A percentile compares a stretch with the other conserved stretches of the same genome.
Evolutionary conservation across 2,113 vertebrate species (phyloP).

Genomic region (Leptocoma aspasia): DNA sequence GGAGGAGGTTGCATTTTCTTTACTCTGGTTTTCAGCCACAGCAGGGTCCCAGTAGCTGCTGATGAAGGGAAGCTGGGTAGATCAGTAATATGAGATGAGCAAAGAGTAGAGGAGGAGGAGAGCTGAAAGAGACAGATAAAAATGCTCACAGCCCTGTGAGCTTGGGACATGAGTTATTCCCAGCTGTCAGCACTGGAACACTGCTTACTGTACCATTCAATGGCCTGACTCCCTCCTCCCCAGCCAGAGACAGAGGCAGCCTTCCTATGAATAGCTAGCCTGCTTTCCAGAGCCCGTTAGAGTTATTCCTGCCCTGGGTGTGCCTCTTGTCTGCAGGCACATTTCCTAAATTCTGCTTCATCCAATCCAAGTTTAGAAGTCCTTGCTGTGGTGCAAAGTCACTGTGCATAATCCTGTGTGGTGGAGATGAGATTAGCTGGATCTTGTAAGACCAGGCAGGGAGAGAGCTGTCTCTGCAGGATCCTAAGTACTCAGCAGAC

Average conservation of each 20-base stretch:
- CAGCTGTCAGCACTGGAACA: not conserved
- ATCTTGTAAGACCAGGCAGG: not conserved
- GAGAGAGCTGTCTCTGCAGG: not conserved
- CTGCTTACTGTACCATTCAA: not conserved
- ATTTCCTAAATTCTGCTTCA: not conserved
- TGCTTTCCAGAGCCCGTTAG: not conserved
- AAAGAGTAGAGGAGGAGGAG: not conserved
- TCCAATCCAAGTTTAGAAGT: not conserved
- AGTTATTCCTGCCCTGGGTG: not conserved
- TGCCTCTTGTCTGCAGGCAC: not conserved
- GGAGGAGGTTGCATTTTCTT: not conserved
- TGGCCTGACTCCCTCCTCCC: not conserved
- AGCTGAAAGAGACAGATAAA: not conserved
- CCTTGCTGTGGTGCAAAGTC: not conserved
- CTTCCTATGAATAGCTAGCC: constrained; percentile 7
- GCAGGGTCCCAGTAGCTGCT: not conserved
- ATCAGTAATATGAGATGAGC: not conserved
- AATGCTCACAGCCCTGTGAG: not conserved
- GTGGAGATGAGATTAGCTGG: not conserved
- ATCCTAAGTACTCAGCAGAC: not conserved
- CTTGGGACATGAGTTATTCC: not conserved
- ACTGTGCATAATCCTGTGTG: not conserved
- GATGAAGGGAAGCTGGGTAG: not conserved
- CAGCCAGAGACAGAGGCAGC: not conserved
- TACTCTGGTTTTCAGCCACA: not conserved